A percentile compares a stretch with the other conserved stretches of the same genome.
phyloP scores from a whole-genome alignment of 35 echinoderm and acorn worm species.

The Eucidaris tribuloides region DNA sequence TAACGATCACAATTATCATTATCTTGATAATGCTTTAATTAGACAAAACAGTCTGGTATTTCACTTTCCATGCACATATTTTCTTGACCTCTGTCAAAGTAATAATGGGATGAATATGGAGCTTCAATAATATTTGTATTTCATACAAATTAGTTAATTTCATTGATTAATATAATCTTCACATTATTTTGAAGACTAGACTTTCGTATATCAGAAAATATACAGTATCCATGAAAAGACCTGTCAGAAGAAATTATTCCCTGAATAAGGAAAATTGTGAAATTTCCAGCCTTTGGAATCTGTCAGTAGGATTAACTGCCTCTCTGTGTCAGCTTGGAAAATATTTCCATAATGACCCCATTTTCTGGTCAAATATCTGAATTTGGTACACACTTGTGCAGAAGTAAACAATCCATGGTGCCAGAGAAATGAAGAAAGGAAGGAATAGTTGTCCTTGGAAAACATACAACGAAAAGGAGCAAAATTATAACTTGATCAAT shows the following conservation, averaged over 20 bases:
- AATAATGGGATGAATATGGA: too few relatives aligned
- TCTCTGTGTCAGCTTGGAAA: not conserved
- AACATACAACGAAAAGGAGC: not conserved
- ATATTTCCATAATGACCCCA: not conserved
- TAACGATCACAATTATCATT: too few relatives aligned
- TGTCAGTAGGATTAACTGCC: too few relatives aligned
- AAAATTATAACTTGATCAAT: slow-evolving; percentile 2
- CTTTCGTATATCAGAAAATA: too few relatives aligned
- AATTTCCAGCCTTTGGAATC: not conserved
- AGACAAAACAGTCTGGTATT: too few relatives aligned
- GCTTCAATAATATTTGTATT: too few relatives aligned
- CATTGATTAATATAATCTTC: too few relatives aligned
- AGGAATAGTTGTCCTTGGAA: not conserved
- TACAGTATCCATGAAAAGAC: not conserved
- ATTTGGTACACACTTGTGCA: not conserved
- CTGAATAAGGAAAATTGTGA: not conserved
- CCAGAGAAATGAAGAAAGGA: slow-evolving; percentile 3
- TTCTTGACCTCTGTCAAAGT: too few relatives aligned
- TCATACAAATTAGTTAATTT: too few relatives aligned
- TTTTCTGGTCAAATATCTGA: not conserved
- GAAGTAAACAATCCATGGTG: not conserved
- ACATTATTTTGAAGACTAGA: too few relatives aligned
- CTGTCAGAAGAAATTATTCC: not conserved
- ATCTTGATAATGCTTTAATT: too few relatives aligned
- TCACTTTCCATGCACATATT: too few relatives aligned